Evolutionary conservation across 1,140 invertebrate genomes (phyloP).

Genomic region (Wasmannia auropunctata): DNA sequence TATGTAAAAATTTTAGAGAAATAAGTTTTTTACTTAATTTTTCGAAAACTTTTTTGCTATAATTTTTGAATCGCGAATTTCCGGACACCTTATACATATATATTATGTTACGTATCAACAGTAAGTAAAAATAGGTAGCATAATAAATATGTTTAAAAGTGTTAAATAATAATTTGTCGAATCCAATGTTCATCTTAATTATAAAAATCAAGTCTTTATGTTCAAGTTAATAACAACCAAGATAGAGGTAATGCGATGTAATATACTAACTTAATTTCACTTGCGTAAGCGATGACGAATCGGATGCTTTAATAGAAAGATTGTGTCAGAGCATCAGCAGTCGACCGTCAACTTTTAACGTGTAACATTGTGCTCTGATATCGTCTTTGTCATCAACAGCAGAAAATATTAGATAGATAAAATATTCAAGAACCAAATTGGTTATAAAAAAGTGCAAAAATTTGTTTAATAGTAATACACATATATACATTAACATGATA

Average conservation of each 20-base stretch:
- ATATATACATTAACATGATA: slow-evolving; percentile 4
- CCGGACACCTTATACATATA: no score
- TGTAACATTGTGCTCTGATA: neutral
- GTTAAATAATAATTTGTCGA: neutral
- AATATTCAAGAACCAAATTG: neutral
- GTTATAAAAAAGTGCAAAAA: neutral
- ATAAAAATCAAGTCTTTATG: no score
- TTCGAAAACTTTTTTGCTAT: no score
- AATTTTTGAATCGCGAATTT: no score
- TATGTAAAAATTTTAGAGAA: no score
- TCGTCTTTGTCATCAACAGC: neutral
- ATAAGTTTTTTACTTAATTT: no score
- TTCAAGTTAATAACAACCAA: neutral
- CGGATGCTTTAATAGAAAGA: neutral
- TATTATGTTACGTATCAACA: neutral
- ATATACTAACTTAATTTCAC: neutral
- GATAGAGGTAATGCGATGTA: no score
- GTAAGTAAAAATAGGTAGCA: neutral
- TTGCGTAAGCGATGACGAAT: neutral
- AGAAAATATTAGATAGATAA: neutral
- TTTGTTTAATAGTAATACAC: neutral
- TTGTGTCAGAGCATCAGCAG: neutral
- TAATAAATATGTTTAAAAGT: neutral
- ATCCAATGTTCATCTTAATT: neutral
- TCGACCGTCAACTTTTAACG: neutral